Conservation (phyloP, 1,140 invertebrate genomes). For the Drosophila pachea region DNA sequence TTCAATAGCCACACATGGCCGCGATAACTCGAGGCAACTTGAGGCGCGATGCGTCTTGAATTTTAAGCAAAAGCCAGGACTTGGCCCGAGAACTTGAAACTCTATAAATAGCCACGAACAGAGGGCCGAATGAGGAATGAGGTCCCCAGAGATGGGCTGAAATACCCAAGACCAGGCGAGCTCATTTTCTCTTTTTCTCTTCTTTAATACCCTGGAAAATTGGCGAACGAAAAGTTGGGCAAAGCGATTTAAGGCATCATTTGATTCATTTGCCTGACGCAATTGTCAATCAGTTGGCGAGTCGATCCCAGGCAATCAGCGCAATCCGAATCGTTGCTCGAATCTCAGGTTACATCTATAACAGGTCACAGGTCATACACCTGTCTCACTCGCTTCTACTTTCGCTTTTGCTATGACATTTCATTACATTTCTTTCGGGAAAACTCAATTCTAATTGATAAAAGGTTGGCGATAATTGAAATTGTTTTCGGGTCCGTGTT, state of each 20-base stretch:
- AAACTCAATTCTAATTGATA: conserved; percentile 54
- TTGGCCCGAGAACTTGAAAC: conserved; percentile 21
- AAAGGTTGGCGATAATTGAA: conserved; percentile 62
- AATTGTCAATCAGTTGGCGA: too few species aligned
- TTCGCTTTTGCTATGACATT: not conserved
- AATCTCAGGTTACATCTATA: too few species aligned
- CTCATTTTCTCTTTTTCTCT: too few species aligned
- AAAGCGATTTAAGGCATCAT: too few species aligned
- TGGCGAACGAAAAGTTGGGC: conserved; percentile 1
- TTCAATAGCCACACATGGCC: conserved; percentile 26
- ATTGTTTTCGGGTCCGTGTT: conserved; percentile 16
- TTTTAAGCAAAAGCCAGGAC: conserved; percentile 47
- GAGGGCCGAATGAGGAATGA: not conserved
- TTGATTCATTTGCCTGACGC: too few species aligned
- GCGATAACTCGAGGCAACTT: conserved; percentile 37
- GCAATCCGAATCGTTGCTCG: too few species aligned
- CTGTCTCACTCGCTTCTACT: conserved; percentile 1
- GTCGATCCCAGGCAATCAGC: too few species aligned
- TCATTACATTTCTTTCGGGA: conserved; percentile 4
- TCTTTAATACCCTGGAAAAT: conserved; percentile 3
- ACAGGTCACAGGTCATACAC: too few species aligned
- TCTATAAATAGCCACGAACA: conserved; percentile 29
- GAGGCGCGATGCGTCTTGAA: conserved; percentile 19
- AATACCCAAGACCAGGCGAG: not conserved
- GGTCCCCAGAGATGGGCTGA: not conserved